Percentiles rank a stretch among this genome's conserved stretches.
Conservation (phyloP, 1,140 invertebrate genomes). For the Propsilocerus akamusi region DNA sequence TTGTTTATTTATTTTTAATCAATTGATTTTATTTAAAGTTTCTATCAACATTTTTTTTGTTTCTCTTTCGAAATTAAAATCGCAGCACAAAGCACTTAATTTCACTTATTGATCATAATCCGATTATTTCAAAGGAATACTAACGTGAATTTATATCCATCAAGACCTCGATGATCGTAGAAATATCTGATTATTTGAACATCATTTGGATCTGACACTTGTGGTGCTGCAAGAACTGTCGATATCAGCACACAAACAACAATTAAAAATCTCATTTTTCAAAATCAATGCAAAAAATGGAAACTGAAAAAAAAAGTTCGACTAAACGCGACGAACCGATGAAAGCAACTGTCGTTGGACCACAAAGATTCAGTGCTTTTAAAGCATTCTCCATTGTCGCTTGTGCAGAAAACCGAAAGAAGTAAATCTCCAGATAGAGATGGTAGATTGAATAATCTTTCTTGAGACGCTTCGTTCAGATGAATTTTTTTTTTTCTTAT, state of each 20-base stretch:
- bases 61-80: too few relatives aligned
- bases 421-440: too few relatives aligned
- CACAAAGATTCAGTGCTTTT: too few relatives aligned
- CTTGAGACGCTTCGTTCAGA: too few relatives aligned
- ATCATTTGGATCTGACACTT: neutral
- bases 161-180: neutral
- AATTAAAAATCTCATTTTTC: neutral
- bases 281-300: neutral
- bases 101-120: neutral
- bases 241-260: neutral
- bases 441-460: too few relatives aligned
- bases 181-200: neutral
- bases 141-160: slow-evolving; percentile 5
- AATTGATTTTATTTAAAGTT: neutral
- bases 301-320: neutral
- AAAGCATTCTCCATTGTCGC: too few relatives aligned
- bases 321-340: neutral
- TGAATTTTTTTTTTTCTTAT: too few relatives aligned
- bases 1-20: neutral
- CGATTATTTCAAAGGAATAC: neutral
- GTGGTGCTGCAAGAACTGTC: neutral
- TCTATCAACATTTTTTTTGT: neutral
- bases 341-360: too few relatives aligned
- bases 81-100: too few relatives aligned
- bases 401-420: too few relatives aligned